Conservation (phyloP, 2,888 invertebrate species). For the Autographa gamma region DNA sequence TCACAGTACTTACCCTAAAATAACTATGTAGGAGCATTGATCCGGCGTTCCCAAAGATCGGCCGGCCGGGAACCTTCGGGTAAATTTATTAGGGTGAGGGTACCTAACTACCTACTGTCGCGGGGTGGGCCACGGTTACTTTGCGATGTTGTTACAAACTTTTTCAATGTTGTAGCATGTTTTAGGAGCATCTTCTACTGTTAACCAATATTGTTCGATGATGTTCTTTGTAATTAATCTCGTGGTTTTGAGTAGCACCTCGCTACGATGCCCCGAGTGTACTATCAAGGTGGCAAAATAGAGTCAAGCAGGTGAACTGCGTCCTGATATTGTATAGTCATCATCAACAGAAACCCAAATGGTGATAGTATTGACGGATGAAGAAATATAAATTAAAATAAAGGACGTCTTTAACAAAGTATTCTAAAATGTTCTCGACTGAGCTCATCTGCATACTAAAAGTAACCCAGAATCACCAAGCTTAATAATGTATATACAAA, state of each 20-base stretch:
- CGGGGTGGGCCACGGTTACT: constrained; percentile 51
- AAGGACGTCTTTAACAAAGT: background rate
- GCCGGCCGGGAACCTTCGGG: constrained; percentile 68
- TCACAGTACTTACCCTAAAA: constrained; percentile 60
- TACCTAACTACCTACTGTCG: constrained; percentile 37
- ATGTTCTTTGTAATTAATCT: constrained; percentile 9
- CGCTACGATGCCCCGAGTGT: background rate
- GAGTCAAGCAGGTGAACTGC: background rate
- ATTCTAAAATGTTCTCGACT: background rate
- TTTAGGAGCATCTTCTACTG: constrained; percentile 36
- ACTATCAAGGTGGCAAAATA: background rate
- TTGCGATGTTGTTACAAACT: constrained; percentile 48
- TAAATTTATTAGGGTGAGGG: constrained; percentile 76
- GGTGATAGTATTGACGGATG: background rate
- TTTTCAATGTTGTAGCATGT: constrained; percentile 48
- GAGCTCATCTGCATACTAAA: background rate
- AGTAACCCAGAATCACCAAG: background rate
- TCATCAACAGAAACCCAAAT: background rate
- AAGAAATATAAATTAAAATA: background rate
- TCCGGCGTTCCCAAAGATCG: constrained; percentile 70
- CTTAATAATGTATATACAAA: background rate
- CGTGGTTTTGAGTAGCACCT: background rate
- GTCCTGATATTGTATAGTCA: background rate
- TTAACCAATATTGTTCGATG: constrained; percentile 34
- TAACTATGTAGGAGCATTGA: constrained; percentile 67